Conservation (phyloP, 2,113 vertebrate species). For the Poeciliopsis prolifica region DNA sequence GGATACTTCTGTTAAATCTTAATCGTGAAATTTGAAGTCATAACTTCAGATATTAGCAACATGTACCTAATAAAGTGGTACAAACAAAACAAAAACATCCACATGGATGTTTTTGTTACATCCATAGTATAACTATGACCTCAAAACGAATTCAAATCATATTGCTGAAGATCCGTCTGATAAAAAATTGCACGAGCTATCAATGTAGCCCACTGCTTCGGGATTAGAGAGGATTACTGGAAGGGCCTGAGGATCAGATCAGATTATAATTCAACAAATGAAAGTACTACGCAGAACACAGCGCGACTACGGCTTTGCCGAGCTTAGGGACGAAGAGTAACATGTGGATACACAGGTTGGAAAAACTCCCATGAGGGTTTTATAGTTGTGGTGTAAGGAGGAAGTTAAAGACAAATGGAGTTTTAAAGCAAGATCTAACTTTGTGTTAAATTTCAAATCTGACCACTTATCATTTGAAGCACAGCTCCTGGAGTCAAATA, state of each 20-base stretch:
- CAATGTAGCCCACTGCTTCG: slow-evolving; percentile 48
- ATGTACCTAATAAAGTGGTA: not conserved
- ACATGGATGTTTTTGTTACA: too few species aligned
- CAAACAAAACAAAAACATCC: not conserved
- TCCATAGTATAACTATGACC: not conserved
- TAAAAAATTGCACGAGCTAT: slow-evolving; percentile 57
- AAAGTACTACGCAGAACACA: slow-evolving; percentile 37
- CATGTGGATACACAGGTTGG: slow-evolving; percentile 4
- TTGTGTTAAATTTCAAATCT: not conserved
- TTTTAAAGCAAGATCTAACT: not conserved
- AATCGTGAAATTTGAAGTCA: not conserved
- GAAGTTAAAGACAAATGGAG: slow-evolving; percentile 1
- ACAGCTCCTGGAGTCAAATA: slow-evolving; percentile 1
- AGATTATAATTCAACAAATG: slow-evolving; percentile 70
- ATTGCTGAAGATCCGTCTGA: slow-evolving; percentile 24
- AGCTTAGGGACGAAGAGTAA: slow-evolving; percentile 6
- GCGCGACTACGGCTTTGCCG: not conserved
- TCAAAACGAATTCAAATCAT: slow-evolving; percentile 6
- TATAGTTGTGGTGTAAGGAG: not conserved
- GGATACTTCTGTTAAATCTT: not conserved
- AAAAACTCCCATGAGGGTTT: not conserved
- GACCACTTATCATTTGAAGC: not conserved
- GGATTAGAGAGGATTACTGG: slow-evolving; percentile 76
- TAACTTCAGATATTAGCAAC: not conserved
- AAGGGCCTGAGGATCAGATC: slow-evolving; percentile 31